Evolutionary conservation across 2,888 invertebrate species (phyloP).

Genomic region (Xanthostigma xanthostigma): DNA sequence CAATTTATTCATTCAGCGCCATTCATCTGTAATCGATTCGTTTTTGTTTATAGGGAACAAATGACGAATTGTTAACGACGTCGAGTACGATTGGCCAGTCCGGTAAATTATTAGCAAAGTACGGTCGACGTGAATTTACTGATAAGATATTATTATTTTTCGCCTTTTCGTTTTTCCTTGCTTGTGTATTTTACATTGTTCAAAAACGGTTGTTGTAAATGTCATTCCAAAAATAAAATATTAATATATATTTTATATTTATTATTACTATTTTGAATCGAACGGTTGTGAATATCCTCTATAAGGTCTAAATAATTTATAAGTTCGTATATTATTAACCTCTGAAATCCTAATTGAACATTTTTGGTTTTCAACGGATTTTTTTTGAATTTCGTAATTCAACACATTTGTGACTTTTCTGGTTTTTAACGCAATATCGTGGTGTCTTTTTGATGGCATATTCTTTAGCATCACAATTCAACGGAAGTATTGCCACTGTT

Average conservation of each 20-base stretch:
- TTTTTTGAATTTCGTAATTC: background rate
- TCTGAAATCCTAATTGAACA: background rate
- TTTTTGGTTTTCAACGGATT: background rate
- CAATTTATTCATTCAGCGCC: no score
- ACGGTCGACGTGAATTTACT: constrained; percentile 85
- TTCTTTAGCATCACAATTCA: no score
- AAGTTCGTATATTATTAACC: background rate
- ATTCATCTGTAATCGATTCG: constrained; percentile 7
- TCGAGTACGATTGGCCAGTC: constrained; percentile 80
- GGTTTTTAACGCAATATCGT: no score
- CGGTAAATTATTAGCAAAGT: constrained; percentile 83
- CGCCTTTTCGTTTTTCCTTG: constrained; percentile 76
- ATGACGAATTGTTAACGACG: constrained; percentile 70
- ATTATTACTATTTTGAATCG: no score
- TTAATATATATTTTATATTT: no score
- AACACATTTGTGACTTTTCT: no score
- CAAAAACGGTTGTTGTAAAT: constrained; percentile 71
- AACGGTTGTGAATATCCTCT: no score
- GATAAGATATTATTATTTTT: constrained; percentile 83
- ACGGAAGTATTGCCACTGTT: no score
- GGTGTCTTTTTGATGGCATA: no score
- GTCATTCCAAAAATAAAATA: no score
- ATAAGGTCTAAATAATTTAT: background rate
- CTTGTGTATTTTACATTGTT: constrained; percentile 83
- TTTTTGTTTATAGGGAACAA: constrained; percentile 42